Evolutionary conservation across 1,140 invertebrate genomes (phyloP).

Genomic region (Drosophila murphyi): DNA sequence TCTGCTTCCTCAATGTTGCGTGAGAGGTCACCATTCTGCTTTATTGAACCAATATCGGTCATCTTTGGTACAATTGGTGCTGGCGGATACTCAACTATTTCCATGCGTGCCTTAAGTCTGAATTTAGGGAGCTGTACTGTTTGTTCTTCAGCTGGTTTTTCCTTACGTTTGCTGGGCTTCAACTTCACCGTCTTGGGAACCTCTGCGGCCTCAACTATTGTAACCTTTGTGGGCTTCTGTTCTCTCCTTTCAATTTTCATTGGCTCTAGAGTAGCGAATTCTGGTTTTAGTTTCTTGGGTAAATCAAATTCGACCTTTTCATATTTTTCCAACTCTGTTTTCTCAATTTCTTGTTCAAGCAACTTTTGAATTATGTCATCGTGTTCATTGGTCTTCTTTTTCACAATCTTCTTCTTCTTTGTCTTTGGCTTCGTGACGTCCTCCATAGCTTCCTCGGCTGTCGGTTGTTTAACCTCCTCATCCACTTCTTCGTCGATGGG

Average conservation of each 20-base stretch:
- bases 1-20: conserved; percentile 83
- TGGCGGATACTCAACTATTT: conserved; percentile 73
- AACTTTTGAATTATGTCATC: conserved; percentile 77
- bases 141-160: conserved; percentile 71
- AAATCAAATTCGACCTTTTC: conserved; percentile 76
- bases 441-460: conserved; percentile 36
- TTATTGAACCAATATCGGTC: conserved; percentile 62
- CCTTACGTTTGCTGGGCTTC: conserved; percentile 76
- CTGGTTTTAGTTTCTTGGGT: conserved; percentile 80
- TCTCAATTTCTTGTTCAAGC: conserved; percentile 79
- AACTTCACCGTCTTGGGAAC: conserved; percentile 74
- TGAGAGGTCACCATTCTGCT: conserved; percentile 73
- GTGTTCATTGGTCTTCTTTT: conserved; percentile 79
- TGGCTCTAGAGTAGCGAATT: conserved; percentile 70
- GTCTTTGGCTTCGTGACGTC: conserved; percentile 63
- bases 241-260: conserved; percentile 77
- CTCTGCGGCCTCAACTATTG: conserved; percentile 73
- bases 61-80: conserved; percentile 54
- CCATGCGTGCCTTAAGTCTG: conserved; percentile 76
- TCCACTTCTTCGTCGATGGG: conserved; percentile 72
- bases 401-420: conserved; percentile 75
- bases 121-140: conserved; percentile 70
- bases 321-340: conserved; percentile 82
- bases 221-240: conserved; percentile 79
- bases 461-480: conserved; percentile 61